A percentile compares a stretch with the other conserved stretches of the same genome.
Conservation (phyloP, 2,888 invertebrate genomes). For the Drosophila demipolita region DNA sequence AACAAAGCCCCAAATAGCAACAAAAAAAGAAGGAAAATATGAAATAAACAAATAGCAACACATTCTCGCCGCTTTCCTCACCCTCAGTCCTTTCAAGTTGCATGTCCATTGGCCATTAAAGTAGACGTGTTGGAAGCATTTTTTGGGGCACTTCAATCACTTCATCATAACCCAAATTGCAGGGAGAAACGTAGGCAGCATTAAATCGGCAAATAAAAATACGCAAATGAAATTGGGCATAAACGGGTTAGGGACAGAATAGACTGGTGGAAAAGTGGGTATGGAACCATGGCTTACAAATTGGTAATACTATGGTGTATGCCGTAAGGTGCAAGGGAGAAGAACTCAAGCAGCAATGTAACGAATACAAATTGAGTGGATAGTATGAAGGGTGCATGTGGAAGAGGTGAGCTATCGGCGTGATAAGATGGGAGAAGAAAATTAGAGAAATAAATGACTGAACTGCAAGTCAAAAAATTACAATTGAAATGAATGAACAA, state of each 20-base stretch:
- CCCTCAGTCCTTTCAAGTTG: constrained; percentile 32
- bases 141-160: constrained; percentile 68
- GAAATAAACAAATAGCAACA: constrained; percentile 58
- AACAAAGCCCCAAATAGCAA: constrained; percentile 52
- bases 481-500: constrained; percentile 24
- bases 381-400: constrained; percentile 41
- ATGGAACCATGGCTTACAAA: constrained; percentile 13
- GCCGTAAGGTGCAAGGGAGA: background rate
- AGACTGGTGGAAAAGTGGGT: background rate
- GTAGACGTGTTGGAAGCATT: constrained; percentile 35
- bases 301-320: background rate
- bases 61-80: constrained; percentile 16
- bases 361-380: constrained; percentile 73
- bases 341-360: constrained; percentile 57
- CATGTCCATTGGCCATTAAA: constrained; percentile 68
- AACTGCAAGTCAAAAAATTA: constrained; percentile 19
- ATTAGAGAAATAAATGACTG: background rate
- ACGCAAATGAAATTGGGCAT: constrained; percentile 63
- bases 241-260: constrained; percentile 27
- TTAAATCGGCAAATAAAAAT: constrained; percentile 60
- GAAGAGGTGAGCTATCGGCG: constrained; percentile 7
- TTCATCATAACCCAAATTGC: constrained; percentile 65
- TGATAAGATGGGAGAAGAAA: background rate
- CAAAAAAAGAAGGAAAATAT: constrained; percentile 27
- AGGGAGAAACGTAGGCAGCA: constrained; percentile 48